These are phyloP conservation scores for Zeus faber DNA, from an alignment of 2,113 vertebrate species.

Conservation along the genomic window DNA sequence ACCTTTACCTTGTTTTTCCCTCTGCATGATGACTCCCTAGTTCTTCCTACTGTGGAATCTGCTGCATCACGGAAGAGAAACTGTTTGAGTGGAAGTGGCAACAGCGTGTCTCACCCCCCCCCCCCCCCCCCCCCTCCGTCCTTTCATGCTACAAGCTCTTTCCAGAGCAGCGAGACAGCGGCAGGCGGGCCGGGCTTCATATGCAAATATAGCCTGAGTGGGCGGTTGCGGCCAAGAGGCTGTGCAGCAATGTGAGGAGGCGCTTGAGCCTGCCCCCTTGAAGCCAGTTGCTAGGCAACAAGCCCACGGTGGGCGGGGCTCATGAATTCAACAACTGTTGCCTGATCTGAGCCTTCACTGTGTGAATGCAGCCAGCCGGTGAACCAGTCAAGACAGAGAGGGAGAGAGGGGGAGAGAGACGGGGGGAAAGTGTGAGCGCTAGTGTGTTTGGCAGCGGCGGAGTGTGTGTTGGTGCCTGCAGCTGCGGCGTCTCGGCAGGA, in stretches of 20 bases:
- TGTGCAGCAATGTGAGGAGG: constrained; percentile 63
- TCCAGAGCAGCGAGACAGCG: background rate
- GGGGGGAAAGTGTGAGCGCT: constrained; percentile 25
- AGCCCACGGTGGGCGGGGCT: constrained; percentile 34
- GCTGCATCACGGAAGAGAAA: constrained; percentile 49
- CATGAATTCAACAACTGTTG: constrained; percentile 73
- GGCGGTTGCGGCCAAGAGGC: constrained; percentile 44
- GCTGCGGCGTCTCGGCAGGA: constrained; percentile 14
- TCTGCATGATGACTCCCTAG: background rate
- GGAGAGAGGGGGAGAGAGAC: too few species aligned
- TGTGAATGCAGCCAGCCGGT: constrained; percentile 53
- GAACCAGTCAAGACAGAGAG: constrained; percentile 38
- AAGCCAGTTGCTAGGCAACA: constrained; percentile 73
- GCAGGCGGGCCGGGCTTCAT: constrained; percentile 47
- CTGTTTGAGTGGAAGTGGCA: constrained; percentile 36
- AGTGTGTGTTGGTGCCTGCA: constrained; percentile 8
- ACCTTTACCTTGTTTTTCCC: background rate
- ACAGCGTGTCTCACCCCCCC: constrained; percentile 26
- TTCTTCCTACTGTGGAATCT: constrained; percentile 32
- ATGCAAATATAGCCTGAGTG: constrained; percentile 68
- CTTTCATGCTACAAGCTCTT: constrained; percentile 30
- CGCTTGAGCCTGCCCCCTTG: constrained; percentile 41
- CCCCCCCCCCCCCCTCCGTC: constrained; percentile 13
- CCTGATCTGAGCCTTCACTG: constrained; percentile 55
- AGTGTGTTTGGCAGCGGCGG: constrained; percentile 15